Conservation (phyloP, 2,797 vertebrate species). For the Onychomys torridus region DNA sequence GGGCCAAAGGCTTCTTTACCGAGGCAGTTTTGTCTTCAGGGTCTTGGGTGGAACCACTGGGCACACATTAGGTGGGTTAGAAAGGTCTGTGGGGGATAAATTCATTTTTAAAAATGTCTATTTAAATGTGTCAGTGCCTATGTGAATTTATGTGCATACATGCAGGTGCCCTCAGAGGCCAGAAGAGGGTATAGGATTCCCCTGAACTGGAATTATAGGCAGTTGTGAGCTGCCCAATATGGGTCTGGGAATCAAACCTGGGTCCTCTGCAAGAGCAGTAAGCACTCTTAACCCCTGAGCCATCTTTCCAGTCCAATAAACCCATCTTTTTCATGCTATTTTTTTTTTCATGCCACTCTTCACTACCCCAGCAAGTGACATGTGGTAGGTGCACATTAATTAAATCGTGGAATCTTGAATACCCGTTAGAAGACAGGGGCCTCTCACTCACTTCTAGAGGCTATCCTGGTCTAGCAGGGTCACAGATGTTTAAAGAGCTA, state of each 20-base stretch:
- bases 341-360: neutral
- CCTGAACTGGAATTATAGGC: neutral
- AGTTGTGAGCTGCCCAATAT: neutral
- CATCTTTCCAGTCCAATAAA: neutral
- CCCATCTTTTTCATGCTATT: neutral
- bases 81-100: neutral
- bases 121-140: neutral
- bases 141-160: neutral
- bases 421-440: neutral
- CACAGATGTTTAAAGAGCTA: neutral
- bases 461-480: neutral
- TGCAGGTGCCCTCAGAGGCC: neutral
- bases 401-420: conserved; percentile 21
- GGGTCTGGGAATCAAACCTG: neutral
- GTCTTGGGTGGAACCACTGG: neutral
- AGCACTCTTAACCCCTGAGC: neutral
- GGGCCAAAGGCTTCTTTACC: neutral
- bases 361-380: neutral
- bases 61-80: neutral
- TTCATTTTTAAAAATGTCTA: neutral
- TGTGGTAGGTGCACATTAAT: neutral
- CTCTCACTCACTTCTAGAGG: neutral
- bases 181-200: neutral
- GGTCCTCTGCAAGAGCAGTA: neutral
- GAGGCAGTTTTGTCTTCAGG: neutral